phyloP scores from a whole-genome alignment of 2,113 vertebrate species.

The Ptilorrhoa leucosticta region DNA sequence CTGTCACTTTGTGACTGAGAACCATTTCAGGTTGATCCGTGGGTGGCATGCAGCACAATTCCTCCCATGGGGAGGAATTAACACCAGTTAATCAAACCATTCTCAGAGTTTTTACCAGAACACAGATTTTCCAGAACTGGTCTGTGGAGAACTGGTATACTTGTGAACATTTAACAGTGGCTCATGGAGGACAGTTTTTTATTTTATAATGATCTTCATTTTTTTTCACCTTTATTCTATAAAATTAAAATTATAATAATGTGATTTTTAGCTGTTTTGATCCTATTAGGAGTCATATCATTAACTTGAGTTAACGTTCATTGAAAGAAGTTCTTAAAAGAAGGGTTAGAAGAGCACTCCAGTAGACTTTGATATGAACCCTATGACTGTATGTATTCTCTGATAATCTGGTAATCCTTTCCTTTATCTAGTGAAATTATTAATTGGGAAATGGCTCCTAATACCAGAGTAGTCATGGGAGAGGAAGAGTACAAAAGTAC shows the following conservation, averaged over 20 bases:
- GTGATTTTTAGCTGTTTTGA: background rate
- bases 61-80: background rate
- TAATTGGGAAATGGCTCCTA: background rate
- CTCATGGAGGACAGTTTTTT: background rate
- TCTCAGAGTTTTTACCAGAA: background rate
- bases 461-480: background rate
- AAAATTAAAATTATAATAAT: background rate
- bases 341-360: background rate
- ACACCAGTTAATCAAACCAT: background rate
- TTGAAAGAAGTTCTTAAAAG: background rate
- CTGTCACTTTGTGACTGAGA: background rate
- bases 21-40: fast-evolving
- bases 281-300: background rate
- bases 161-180: background rate
- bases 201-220: background rate
- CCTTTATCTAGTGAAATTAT: background rate
- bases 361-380: background rate
- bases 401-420: background rate
- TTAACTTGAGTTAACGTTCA: background rate
- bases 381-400: background rate
- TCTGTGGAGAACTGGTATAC: background rate
- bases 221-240: background rate
- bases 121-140: background rate
- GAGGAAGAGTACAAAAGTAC: background rate
- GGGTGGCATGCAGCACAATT: background rate